Evolutionary conservation across 2,888 invertebrate species (phyloP), one percentile per base, ranked within the genome.

Genomic region (Rotaria sp.): DNA sequence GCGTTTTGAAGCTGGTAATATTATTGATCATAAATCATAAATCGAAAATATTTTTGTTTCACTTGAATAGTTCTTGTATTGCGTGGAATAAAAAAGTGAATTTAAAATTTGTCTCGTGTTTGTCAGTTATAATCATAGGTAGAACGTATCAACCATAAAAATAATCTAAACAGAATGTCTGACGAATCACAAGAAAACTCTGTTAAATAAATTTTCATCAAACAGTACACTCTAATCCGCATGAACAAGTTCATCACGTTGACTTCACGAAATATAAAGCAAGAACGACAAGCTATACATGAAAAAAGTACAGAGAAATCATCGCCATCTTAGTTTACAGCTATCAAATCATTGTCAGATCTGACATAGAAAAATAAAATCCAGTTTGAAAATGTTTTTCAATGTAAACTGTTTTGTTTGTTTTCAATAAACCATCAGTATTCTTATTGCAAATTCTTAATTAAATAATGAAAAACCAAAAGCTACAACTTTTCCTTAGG

Each of bases 401-500:
- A n/a, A 59, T 1, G 57, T 59, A 59, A 30, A 59, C 26, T 21
- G 10, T n/a, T n/a, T 59, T n/a, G 3, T 10, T n/a, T n/a, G 1
- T 2, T n/a, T 24, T 10, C 26, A n/a, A 59, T 59, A 59, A n/a
- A 59, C 2, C 57, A n/a, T 13, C 5, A 11, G 2, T 11, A 13
- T 59, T n/a, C 8, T 24, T 30, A 45, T n/a, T 59, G 10, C 3
- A n/a, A 5, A 7, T 13, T 5, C 57, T n/a, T 7, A 1, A 8
- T 24, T n/a, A n/a, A 13, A 30, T n/a, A 2, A 30, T 26, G 5
- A 26, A 7, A 11, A 11, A 26, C 2, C 15, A 26, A n/a, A 26
- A n/a, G 11, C 1, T 10, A 13, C 13, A 10, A 2, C n/a, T n/a
- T n/a, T n/a, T 3, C n/a, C 10, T 8, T 7, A n/a, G 10, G n/a